Conservation (phyloP, 2,888 invertebrate species). For the Diaprepes abbreviatus region DNA sequence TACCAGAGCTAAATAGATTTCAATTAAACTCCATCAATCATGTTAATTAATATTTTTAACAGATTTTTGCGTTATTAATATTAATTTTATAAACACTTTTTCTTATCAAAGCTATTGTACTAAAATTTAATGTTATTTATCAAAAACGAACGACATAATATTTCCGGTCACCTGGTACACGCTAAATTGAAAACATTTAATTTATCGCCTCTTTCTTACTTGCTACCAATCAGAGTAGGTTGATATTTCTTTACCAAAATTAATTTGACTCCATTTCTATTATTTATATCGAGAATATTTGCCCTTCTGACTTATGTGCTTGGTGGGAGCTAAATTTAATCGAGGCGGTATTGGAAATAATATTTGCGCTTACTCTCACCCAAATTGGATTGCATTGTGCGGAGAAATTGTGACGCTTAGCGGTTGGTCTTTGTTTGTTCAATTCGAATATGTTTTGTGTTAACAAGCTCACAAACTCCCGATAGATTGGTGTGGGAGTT, state of each 20-base stretch:
- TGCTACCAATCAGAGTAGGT: slow-evolving; percentile 2
- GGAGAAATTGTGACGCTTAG: slow-evolving; percentile 17
- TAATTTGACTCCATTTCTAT: slow-evolving; percentile 17
- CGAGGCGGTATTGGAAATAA: slow-evolving; percentile 42
- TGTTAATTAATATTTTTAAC: too few relatives aligned
- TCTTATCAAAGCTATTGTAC: too few relatives aligned
- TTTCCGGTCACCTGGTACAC: too few relatives aligned
- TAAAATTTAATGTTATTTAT: too few relatives aligned
- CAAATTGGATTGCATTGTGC: slow-evolving; percentile 39
- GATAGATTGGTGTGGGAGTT: slow-evolving; percentile 22
- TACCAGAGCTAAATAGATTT: too few relatives aligned
- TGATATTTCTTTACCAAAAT: slow-evolving; percentile 14
- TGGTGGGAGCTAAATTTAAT: slow-evolving; percentile 39
- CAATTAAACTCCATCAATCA: too few relatives aligned
- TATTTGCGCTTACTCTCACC: slow-evolving; percentile 43
- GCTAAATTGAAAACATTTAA: background rate
- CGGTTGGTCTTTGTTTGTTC: slow-evolving; percentile 35
- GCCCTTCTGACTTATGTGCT: slow-evolving; percentile 18
- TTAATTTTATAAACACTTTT: too few relatives aligned
- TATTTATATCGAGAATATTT: slow-evolving; percentile 18
- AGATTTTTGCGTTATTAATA: too few relatives aligned
- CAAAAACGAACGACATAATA: too few relatives aligned
- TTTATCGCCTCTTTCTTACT: background rate
- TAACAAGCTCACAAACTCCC: slow-evolving; percentile 27
- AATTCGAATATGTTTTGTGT: slow-evolving; percentile 39